These are phyloP conservation scores for Anthopleura sola DNA, from an alignment of 64 coral and sea anemone species.

Conservation along the genomic window DNA sequence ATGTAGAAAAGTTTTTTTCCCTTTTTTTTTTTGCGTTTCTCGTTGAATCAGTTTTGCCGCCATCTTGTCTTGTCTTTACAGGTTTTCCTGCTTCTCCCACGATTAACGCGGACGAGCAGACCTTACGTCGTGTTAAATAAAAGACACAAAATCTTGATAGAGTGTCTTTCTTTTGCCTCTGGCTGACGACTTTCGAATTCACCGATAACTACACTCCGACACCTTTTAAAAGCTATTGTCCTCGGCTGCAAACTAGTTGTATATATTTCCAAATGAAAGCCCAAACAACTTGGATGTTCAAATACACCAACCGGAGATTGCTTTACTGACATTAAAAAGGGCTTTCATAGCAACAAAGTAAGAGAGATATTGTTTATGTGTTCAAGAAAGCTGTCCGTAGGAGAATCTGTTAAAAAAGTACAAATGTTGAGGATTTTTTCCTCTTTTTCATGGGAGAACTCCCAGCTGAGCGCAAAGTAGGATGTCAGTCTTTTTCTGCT, in stretches of 20 bases:
- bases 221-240: constrained; percentile 6
- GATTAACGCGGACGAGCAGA: not conserved
- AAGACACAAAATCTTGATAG: not conserved
- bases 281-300: not conserved
- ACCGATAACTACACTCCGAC: not conserved
- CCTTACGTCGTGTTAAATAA: not conserved
- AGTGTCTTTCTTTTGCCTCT: not conserved
- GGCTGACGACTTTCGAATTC: not conserved
- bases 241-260: not conserved
- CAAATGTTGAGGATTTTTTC: not conserved
- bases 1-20: no score
- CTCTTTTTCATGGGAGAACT: not conserved
- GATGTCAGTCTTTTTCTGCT: not conserved
- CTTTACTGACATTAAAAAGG: not conserved
- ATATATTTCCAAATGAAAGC: not conserved
- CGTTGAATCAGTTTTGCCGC: no score
- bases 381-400: not conserved
- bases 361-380: not conserved
- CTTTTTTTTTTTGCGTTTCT: no score
- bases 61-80: no score
- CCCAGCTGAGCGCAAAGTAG: not conserved
- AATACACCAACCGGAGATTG: not conserved
- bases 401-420: not conserved
- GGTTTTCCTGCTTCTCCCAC: no score
- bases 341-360: not conserved